A percentile compares a stretch with the other conserved stretches of the same genome.
These are phyloP conservation scores for Nansenia antarctica DNA, from an alignment of 2,113 vertebrate genomes.

Conservation along the genomic window DNA sequence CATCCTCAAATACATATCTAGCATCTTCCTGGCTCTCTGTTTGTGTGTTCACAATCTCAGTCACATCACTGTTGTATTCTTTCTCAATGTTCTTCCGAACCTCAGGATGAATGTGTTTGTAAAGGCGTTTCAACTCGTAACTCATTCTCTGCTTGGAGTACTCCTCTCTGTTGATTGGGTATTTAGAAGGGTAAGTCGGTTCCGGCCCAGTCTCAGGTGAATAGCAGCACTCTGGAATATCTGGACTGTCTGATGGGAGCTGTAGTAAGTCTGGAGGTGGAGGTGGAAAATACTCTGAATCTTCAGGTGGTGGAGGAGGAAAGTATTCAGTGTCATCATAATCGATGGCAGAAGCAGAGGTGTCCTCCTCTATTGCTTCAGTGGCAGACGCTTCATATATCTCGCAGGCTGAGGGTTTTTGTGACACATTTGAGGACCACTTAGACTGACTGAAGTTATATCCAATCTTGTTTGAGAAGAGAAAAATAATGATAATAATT, in stretches of 20 bases:
- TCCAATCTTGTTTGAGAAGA: conserved; percentile 80
- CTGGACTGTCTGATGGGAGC: conserved; percentile 67
- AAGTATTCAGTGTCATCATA: conserved; percentile 59
- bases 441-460: conserved; percentile 76
- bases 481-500: conserved; percentile 45
- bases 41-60: conserved; percentile 67
- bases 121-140: conserved; percentile 81
- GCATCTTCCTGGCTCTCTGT: conserved; percentile 58
- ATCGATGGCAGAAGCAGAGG: conserved; percentile 42
- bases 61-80: conserved; percentile 76
- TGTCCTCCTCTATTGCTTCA: conserved; percentile 39
- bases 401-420: conserved; percentile 61
- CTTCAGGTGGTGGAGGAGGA: conserved; percentile 66
- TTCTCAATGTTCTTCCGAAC: conserved; percentile 83
- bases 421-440: conserved; percentile 69
- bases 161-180: conserved; percentile 68
- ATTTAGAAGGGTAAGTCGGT: conserved; percentile 55
- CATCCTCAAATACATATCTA: conserved; percentile 76
- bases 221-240: conserved; percentile 63
- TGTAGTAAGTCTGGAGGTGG: conserved; percentile 78
- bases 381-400: conserved; percentile 51
- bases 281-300: conserved; percentile 77
- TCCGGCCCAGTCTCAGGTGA: conserved; percentile 74
- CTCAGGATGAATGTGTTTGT: conserved; percentile 84
- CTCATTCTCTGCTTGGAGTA: conserved; percentile 81